Evolutionary conservation across 35 echinoderm and acorn worm species (phyloP), one percentile per base, ranked within the genome.

Genomic region (Lytechinus variegatus): DNA sequence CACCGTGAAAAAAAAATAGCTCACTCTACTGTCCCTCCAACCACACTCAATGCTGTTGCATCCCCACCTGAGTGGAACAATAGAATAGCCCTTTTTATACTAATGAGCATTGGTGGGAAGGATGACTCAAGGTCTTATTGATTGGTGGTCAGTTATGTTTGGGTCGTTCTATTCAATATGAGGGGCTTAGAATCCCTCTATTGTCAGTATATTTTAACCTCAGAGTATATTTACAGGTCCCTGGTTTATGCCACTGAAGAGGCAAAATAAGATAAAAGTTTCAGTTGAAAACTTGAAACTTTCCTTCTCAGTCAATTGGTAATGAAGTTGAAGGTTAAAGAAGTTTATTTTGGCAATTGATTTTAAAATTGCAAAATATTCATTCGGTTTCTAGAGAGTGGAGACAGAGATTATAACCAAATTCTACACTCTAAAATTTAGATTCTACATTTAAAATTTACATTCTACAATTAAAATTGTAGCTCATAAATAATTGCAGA

Each of bases 31-130:
- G 66, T 79, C 66, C 66, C 66, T 79, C 66, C 19, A 3, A 79
- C 19, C 66, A 79, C 12, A 79, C 16, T 79, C 66, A 79, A 79
- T 79, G 66, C 24, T 79, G n/a, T 57, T 93, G 6, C 54, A 57
- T 93, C 92, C 92, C 55, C 9, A 19, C 92, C 5, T 54, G 52
- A 90, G 88, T 14, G 92, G 6, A 10, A 93, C 21, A 93, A 54
- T 93, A 93, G 53, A 54, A 54, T 93, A 53, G 29, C 92, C 92
- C 92, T 93, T 55, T 53, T 93, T 57, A 54, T 93, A 54, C 92
- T 93, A 93, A 93, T 93, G 52, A 93, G 92, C 92, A 90, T 52
- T 90, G 88, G 88, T 27, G 52, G 88, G 9, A 52, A 29, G 88
- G 88, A 54, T 44, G 52, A 54, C 88, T 52, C 12, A 14, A 79